Percentiles rank a stretch among this genome's conserved stretches.
Conservation (phyloP, 1,140 invertebrate species). For the Drosophila orena region DNA sequence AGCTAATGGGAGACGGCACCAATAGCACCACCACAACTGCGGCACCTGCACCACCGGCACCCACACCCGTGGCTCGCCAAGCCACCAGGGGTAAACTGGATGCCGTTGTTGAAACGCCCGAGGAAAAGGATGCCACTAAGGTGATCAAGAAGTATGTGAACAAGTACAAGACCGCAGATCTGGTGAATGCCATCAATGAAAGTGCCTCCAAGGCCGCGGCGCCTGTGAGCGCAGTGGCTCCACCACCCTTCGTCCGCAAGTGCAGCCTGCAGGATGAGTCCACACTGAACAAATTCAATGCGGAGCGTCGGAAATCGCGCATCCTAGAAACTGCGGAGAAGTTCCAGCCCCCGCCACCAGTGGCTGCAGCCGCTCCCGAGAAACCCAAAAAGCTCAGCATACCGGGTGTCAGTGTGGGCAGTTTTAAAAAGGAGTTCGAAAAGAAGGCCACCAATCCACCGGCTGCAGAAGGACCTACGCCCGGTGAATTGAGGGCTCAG, state of each 20-base stretch:
- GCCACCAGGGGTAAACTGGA: constrained; percentile 64
- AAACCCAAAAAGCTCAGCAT: constrained; percentile 92
- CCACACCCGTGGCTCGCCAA: constrained; percentile 49
- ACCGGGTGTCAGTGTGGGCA: constrained; percentile 92
- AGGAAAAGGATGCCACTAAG: constrained; percentile 77
- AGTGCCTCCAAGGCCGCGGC: constrained; percentile 45
- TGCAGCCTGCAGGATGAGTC: constrained; percentile 84
- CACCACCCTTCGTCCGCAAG: constrained; percentile 69
- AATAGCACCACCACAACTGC: not conserved
- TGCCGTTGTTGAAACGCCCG: constrained; percentile 68
- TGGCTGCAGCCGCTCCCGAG: constrained; percentile 73
- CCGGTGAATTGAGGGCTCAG: constrained; percentile 65
- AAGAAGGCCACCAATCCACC: constrained; percentile 89
- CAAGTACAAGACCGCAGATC: constrained; percentile 81
- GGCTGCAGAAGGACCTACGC: constrained; percentile 66
- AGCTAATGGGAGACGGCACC: constrained; percentile 53
- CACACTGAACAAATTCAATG: constrained; percentile 78
- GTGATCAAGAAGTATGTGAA: constrained; percentile 82
- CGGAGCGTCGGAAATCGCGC: constrained; percentile 87
- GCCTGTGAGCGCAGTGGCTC: constrained; percentile 1
- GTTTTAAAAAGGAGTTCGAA: constrained; percentile 93
- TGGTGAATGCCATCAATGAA: constrained; percentile 82
- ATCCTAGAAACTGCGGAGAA: constrained; percentile 90
- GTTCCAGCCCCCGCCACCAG: constrained; percentile 86
- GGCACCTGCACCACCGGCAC: not conserved